phyloP scores from a whole-genome alignment of 2,797 vertebrate species.

The Selene dorsalis region DNA sequence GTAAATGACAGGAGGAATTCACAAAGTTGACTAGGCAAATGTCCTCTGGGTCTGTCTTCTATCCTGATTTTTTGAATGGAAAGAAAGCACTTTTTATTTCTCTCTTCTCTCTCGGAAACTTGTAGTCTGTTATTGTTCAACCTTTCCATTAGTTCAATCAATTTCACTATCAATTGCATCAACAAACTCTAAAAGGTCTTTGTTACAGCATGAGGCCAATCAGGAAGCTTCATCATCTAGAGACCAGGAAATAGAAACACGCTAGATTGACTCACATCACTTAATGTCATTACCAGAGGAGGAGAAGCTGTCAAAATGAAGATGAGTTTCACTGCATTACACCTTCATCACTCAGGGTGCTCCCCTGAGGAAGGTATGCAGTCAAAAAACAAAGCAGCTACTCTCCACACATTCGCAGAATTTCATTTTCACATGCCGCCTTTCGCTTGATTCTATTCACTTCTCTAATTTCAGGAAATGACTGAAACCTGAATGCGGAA shows the following conservation, averaged over 20 bases:
- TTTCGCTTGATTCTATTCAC: conserved; percentile 37
- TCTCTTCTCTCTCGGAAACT: conserved; percentile 24
- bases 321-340: conserved; percentile 66
- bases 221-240: conserved; percentile 48
- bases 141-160: conserved; percentile 56
- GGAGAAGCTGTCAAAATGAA: conserved; percentile 76
- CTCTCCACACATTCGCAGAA: conserved; percentile 24
- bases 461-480: conserved; percentile 66
- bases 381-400: conserved; percentile 42
- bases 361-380: conserved; percentile 43
- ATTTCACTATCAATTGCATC: conserved; percentile 43
- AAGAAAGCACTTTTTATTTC: conserved; percentile 30
- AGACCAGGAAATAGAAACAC: conserved; percentile 71
- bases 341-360: conserved; percentile 52
- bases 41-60: conserved; percentile 71
- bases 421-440: conserved; percentile 26
- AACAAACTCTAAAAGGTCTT: conserved; percentile 55
- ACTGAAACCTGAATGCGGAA: conserved; percentile 49
- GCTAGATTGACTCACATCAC: conserved; percentile 73
- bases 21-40: conserved; percentile 69
- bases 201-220: conserved; percentile 63
- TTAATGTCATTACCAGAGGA: conserved; percentile 75
- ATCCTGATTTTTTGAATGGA: conserved; percentile 47
- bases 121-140: conserved; percentile 36
- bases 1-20: conserved; percentile 77